Percentiles rank a stretch among this genome's conserved stretches.
These are phyloP conservation scores for Rhinopomastus cyanomelas DNA, from an alignment of 2,113 vertebrate species.

Conservation along the genomic window DNA sequence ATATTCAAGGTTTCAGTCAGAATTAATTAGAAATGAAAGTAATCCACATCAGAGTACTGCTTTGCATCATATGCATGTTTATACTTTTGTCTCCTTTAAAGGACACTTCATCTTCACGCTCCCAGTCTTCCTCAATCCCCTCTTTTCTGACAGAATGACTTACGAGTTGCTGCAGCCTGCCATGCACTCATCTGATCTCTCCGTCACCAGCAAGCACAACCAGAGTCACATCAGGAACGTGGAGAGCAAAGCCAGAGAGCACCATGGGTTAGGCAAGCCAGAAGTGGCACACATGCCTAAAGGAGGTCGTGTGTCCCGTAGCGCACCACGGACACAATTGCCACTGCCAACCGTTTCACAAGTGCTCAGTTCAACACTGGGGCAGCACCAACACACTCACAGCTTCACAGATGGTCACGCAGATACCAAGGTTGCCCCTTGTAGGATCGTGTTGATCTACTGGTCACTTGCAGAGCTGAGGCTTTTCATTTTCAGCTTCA, in stretches of 20 bases:
- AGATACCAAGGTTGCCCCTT: fast-evolving
- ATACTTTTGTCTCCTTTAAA: neutral
- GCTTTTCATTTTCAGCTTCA: neutral
- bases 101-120: neutral
- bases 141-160: constrained; percentile 16
- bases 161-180: neutral
- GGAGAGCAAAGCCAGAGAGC: neutral
- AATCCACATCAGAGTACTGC: neutral
- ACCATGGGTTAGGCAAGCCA: neutral
- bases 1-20: constrained; percentile 4
- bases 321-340: neutral
- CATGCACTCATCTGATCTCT: neutral
- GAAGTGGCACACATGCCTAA: neutral
- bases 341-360: neutral
- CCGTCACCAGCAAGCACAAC: neutral
- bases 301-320: neutral
- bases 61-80: neutral
- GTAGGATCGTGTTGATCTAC: fast-evolving
- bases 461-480: fast-evolving
- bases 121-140: neutral
- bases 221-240: neutral
- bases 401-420: neutral
- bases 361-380: neutral
- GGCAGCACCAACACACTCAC: neutral
- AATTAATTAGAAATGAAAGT: neutral